Conservation (phyloP, 92 coral and sea anemone species). For the Epizoanthus stellaris region DNA sequence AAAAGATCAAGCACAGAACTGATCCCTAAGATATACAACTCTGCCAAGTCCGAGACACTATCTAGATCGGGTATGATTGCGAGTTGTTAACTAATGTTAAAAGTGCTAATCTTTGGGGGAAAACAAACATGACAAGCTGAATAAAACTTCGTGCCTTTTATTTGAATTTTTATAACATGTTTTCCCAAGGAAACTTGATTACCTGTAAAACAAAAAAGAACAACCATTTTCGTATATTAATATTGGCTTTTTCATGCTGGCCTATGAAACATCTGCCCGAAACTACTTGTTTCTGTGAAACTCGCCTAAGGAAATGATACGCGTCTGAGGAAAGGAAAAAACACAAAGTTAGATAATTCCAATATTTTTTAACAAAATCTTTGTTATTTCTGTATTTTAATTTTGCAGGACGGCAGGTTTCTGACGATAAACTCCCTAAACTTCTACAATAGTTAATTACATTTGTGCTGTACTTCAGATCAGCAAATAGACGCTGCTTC, state of each 20-base stretch:
- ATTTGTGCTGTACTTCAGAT: slow-evolving; percentile 24
- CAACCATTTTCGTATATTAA: neutral
- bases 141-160: neutral
- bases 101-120: neutral
- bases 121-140: neutral
- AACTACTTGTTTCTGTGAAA: too few species aligned
- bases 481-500: slow-evolving; percentile 20
- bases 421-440: too few species aligned
- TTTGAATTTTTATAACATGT: neutral
- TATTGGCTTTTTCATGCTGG: neutral
- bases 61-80: neutral
- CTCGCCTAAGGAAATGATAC: too few species aligned
- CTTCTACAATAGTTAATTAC: neutral
- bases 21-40: neutral
- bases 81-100: neutral
- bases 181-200: neutral
- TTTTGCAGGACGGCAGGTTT: too few species aligned
- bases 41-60: neutral
- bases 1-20: slow-evolving; percentile 21
- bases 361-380: too few species aligned
- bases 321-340: too few species aligned
- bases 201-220: neutral
- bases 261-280: too few species aligned
- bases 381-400: too few species aligned
- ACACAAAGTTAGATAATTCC: too few species aligned